Base-by-base conservation (phyloP, 2,113 vertebrate genomes). In the Epinephelus cyanopodus region DNA sequence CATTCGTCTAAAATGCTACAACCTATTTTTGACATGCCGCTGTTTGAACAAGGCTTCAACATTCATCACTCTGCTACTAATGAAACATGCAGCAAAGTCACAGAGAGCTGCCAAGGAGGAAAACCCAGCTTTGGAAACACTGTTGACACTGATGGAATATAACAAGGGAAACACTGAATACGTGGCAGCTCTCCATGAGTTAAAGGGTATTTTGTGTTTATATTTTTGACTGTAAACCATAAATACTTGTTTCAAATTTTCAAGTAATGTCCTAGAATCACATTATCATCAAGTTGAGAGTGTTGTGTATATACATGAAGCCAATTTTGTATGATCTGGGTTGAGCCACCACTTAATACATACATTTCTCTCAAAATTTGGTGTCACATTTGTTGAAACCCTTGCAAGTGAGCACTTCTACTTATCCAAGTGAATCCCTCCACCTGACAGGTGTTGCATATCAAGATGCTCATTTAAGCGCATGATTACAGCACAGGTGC, bases 51-150 rank as follows among this genome's bases (percentile, higher is more conserved):
- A 18, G 39, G 8, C 74, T 63, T 61, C 77, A 25, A 92, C 61
- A 88, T 92, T 87, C 87, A 72, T 74, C 91, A 82, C 72, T 7
- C 18, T 2, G 68, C 63, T 17, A 77, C 90, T 92, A 92, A 94
- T 94, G 89, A 92, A 90, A 78, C 29, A 8, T 0, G 17, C 37
- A 27, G 79, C 21, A 13, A 74, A 84, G 63, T 90, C 70, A 72
- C 89, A 84, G 29, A 15, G 42, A 64, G 79, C 21, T 88, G 88
- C 73, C 57, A 65, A 84, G 37, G 48, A 66, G 29, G 27, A 54
- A 47, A 63, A 21, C 29, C 25, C 39, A 47, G 39, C 56, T 75
- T 17, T 56, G 72, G 83, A 80, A 77, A 87, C 45, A 60, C 2
- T 3, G 7, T 50, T 63, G 25, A 62, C 54, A 39, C 56, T 27